Conservation (phyloP, 2,888 invertebrate genomes). For the Prosopocoilus inquinatus region DNA sequence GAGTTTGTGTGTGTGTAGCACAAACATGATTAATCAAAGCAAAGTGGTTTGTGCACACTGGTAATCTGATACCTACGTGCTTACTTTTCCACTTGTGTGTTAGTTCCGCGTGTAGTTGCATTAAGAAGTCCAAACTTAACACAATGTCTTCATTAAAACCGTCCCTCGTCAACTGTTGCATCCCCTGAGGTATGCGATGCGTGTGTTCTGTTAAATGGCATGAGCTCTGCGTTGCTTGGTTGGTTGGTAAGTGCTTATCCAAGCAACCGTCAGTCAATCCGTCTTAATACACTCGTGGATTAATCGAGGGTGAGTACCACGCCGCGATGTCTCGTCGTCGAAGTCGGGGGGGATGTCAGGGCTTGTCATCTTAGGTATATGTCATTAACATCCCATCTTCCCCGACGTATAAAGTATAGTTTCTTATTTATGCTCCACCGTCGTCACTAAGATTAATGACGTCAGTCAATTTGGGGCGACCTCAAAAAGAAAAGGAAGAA, state of each 20-base stretch:
- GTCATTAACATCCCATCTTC: neutral
- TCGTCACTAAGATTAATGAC: no score
- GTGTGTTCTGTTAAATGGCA: slow-evolving; percentile 14
- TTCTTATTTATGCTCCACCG: neutral
- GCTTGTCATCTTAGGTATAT: neutral
- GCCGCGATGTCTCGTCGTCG: neutral
- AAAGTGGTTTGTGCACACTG: no score
- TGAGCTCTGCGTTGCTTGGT: slow-evolving; percentile 4
- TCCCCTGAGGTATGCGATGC: slow-evolving; percentile 5
- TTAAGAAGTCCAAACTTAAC: no score
- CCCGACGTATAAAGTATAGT: neutral
- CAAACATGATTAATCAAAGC: no score
- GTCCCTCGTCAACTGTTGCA: slow-evolving; percentile 19
- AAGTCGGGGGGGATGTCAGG: neutral
- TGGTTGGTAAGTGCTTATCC: slow-evolving; percentile 17
- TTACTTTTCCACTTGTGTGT: no score
- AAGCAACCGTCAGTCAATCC: slow-evolving; percentile 21
- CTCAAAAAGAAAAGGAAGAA: no score
- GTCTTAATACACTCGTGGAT: slow-evolving; percentile 5
- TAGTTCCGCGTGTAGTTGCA: neutral
- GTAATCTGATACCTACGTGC: no score
- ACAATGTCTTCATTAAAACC: no score
- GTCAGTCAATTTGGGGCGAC: no score
- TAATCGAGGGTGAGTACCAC: neutral
- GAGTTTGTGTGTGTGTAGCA: no score